Evolutionary conservation across 2,797 vertebrate genomes (phyloP).

Genomic region (Parotocinclus haroldoi): DNA sequence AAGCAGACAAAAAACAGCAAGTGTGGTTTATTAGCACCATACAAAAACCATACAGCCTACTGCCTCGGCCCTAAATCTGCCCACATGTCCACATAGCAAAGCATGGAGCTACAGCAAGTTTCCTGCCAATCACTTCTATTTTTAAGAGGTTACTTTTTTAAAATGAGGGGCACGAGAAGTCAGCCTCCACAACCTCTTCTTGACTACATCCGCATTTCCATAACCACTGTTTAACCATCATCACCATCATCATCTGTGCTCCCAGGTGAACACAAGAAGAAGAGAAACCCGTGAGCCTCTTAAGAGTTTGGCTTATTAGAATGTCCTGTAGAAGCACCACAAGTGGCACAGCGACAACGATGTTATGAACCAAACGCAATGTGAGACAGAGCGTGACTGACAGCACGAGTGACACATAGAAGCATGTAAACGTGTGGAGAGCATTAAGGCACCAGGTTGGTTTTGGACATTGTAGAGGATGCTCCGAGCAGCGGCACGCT

Average conservation of each 20-base stretch:
- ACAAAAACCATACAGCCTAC: slow-evolving; percentile 65
- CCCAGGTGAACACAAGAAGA: slow-evolving; percentile 19
- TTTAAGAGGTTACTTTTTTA: slow-evolving; percentile 25
- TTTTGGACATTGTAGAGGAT: slow-evolving; percentile 73
- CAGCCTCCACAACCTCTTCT: slow-evolving; percentile 55
- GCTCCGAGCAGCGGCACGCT: slow-evolving; percentile 51
- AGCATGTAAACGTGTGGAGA: slow-evolving; percentile 79
- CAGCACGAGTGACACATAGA: slow-evolving; percentile 69
- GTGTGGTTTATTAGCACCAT: slow-evolving; percentile 74
- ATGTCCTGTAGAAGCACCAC: slow-evolving; percentile 56
- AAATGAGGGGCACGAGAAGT: slow-evolving; percentile 57
- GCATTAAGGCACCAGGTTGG: slow-evolving; percentile 80
- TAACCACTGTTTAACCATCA: slow-evolving; percentile 45
- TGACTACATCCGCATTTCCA: slow-evolving; percentile 53
- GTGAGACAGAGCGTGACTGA: slow-evolving; percentile 67
- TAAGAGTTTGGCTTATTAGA: slow-evolving; percentile 54
- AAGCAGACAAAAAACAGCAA: slow-evolving; percentile 45
- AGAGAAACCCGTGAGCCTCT: slow-evolving; percentile 36
- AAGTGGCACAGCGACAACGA: slow-evolving; percentile 47
- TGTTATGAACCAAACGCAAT: slow-evolving; percentile 49
- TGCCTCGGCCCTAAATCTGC: slow-evolving; percentile 56
- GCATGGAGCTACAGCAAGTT: slow-evolving; percentile 37
- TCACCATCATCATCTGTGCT: slow-evolving; percentile 32
- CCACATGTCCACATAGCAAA: slow-evolving; percentile 55
- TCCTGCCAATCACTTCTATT: slow-evolving; percentile 36